Evolutionary conservation across 2,113 vertebrate genomes (phyloP).

Genomic region (Misgurnus mizolepis): DNA sequence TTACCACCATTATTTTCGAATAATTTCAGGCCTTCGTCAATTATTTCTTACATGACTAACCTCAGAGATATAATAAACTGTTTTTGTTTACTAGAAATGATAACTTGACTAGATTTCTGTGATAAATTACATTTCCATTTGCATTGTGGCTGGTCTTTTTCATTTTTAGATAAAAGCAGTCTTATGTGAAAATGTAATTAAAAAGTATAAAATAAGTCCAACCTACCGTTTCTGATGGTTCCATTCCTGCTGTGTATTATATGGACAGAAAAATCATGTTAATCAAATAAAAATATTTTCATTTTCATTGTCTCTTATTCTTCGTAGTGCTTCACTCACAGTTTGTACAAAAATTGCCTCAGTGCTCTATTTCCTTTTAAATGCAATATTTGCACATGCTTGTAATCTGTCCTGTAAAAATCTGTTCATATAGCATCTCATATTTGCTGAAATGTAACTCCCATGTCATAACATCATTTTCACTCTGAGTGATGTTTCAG

Average conservation of each 20-base stretch:
- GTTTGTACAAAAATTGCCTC: not conserved
- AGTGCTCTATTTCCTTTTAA: not conserved
- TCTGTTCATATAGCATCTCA: not conserved
- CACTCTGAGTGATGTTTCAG: constrained; percentile 16
- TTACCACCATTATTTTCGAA: no score
- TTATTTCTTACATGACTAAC: not conserved
- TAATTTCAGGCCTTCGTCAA: no score
- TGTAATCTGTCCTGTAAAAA: not conserved
- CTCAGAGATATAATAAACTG: not conserved
- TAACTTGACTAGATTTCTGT: not conserved
- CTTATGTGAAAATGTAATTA: not conserved
- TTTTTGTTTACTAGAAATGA: not conserved
- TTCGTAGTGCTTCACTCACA: no score
- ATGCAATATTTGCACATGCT: not conserved
- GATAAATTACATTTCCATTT: not conserved
- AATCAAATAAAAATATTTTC: not conserved
- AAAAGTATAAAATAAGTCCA: not conserved
- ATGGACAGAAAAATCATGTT: not conserved
- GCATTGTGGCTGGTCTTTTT: not conserved
- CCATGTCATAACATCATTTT: constrained; percentile 6
- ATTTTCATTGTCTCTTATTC: no score
- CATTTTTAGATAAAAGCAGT: not conserved
- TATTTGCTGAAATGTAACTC: not conserved
- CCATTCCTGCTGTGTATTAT: not conserved
- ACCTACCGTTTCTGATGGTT: not conserved